Evolutionary conservation across 1,140 invertebrate species (phyloP).

Genomic region (Phymastichus coffea): DNA sequence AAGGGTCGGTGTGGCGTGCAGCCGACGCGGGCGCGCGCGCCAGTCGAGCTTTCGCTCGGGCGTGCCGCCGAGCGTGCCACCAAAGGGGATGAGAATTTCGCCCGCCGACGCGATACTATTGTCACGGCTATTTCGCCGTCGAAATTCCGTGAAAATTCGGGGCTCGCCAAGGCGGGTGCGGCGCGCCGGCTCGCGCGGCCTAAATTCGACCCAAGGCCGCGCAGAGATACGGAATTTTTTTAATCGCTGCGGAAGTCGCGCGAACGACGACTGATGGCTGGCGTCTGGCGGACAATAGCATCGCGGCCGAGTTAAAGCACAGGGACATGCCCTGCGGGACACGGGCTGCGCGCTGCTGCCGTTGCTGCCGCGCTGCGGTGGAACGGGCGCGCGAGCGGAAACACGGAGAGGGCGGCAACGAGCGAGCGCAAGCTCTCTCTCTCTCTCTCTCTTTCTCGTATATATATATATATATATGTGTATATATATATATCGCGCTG

Average conservation of each 20-base stretch:
- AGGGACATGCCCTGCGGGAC: conserved; percentile 58
- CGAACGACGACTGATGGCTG: too few relatives aligned
- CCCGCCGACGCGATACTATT: conserved; percentile 47
- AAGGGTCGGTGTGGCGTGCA: conserved; percentile 27
- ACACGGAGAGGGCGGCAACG: conserved; percentile 54
- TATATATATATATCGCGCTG: not conserved
- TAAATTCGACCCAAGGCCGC: not conserved
- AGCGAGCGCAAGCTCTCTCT: too few relatives aligned
- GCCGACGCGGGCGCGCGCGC: conserved; percentile 56
- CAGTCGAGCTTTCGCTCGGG: too few relatives aligned
- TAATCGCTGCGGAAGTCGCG: not conserved
- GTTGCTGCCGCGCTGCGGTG: conserved; percentile 31
- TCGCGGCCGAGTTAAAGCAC: conserved; percentile 30
- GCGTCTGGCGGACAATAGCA: not conserved
- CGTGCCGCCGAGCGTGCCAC: conserved; percentile 58
- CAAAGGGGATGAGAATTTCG: conserved; percentile 56
- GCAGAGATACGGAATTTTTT: conserved; percentile 46
- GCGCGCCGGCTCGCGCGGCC: not conserved
- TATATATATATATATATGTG: not conserved
- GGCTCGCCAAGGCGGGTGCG: conserved; percentile 12
- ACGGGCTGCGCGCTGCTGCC: too few relatives aligned
- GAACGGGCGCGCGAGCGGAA: conserved; percentile 53
- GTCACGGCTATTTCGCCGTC: too few relatives aligned
- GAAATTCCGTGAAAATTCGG: too few relatives aligned
- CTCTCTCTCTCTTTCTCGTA: too few relatives aligned